These are phyloP conservation scores for Saguinus oedipus DNA, from an alignment of 2,797 vertebrate genomes.

Conservation along the genomic window DNA sequence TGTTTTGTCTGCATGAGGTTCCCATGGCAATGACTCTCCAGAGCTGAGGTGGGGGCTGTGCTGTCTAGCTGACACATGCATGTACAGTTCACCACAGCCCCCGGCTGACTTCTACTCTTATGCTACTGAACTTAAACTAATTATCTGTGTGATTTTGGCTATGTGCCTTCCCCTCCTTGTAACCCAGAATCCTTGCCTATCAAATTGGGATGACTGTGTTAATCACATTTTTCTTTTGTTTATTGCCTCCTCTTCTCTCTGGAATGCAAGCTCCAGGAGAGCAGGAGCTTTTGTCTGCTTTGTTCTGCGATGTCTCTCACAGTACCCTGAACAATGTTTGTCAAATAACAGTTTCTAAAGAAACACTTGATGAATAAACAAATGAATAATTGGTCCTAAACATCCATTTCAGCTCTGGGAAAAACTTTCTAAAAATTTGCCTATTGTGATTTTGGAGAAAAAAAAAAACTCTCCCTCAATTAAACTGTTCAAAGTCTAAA, in stretches of 20 bases:
- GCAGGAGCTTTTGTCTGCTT: neutral
- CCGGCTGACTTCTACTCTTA: neutral
- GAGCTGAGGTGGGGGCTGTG: neutral
- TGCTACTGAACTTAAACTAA: neutral
- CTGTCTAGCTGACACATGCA: neutral
- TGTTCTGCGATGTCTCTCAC: neutral
- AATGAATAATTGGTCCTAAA: neutral
- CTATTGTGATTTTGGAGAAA: neutral
- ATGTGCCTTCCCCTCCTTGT: neutral
- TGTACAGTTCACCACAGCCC: neutral
- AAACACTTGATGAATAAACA: neutral
- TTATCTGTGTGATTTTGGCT: neutral
- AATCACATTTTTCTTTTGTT: neutral
- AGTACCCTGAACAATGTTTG: neutral
- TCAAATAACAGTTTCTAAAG: neutral
- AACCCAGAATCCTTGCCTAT: neutral
- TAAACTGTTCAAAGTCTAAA: neutral
- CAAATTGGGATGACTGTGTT: neutral
- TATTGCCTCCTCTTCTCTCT: neutral
- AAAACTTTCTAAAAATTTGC: conserved; percentile 15
- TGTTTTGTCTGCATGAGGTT: neutral
- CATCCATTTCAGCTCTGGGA: neutral
- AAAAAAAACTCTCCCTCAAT: neutral
- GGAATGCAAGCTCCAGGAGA: neutral
- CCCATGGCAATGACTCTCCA: neutral